phyloP scores from a whole-genome alignment of 2,888 invertebrate species.

The Heterodera filipjevi region DNA sequence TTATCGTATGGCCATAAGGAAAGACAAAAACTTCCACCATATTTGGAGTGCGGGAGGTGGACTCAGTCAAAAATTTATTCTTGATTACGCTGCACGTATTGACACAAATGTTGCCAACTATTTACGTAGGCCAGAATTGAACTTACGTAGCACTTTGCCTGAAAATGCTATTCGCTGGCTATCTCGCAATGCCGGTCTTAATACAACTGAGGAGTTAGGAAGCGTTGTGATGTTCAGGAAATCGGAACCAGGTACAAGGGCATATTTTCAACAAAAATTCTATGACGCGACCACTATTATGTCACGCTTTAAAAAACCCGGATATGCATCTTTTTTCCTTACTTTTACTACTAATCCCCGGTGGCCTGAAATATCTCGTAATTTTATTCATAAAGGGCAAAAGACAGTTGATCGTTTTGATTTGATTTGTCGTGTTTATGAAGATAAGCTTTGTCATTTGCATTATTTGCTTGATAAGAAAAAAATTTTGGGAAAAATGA shows the following conservation, averaged over 20 bases:
- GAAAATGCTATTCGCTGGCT: background rate
- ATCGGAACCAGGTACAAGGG: background rate
- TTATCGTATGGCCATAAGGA: conserved; percentile 3
- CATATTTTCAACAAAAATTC: conserved; percentile 7
- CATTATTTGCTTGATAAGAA: conserved; percentile 12
- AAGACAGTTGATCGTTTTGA: background rate
- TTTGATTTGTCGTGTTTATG: conserved; percentile 8
- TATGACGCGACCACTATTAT: background rate
- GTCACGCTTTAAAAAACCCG: background rate
- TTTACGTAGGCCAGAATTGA: background rate
- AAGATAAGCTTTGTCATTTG: background rate
- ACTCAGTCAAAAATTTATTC: conserved; percentile 16
- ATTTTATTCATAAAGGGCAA: background rate
- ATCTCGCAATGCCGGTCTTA: background rate
- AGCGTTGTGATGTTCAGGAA: conserved; percentile 2
- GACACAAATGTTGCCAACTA: background rate
- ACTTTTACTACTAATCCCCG: conserved; percentile 15
- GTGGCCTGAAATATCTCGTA: conserved; percentile 10
- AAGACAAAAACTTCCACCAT: background rate
- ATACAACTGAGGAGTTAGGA: background rate
- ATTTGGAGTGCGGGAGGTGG: conserved; percentile 21
- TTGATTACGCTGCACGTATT: conserved; percentile 15
- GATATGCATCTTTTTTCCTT: background rate
- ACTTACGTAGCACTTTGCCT: background rate
- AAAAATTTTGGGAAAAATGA: conserved; percentile 15